A percentile compares a stretch with the other conserved stretches of the same genome.
Conservation (phyloP, 2,888 invertebrate species). For the Macrophya alboannulata region DNA sequence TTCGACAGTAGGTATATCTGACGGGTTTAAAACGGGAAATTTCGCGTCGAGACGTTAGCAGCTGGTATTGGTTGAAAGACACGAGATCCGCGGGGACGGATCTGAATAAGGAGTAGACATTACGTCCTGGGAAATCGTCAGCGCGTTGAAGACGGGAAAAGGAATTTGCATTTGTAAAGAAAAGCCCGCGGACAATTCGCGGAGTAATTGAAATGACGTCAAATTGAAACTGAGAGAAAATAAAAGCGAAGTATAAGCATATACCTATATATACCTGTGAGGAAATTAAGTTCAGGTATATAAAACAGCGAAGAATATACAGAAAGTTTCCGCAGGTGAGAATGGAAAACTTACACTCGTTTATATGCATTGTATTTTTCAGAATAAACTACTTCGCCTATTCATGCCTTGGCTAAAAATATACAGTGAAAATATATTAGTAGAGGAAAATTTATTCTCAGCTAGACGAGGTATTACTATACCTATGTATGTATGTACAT, state of each 20-base stretch:
- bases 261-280: no score
- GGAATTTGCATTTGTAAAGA: conserved; percentile 33
- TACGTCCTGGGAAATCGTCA: conserved; percentile 32
- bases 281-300: not conserved
- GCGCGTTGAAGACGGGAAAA: not conserved
- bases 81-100: conserved; percentile 13
- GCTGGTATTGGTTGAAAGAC: conserved; percentile 12
- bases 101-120: conserved; percentile 4
- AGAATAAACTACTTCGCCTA: conserved; percentile 1
- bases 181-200: conserved; percentile 33
- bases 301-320: conserved; percentile 9
- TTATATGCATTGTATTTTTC: conserved; percentile 43
- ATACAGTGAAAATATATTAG: not conserved
- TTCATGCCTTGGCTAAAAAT: not conserved
- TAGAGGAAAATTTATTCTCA: not conserved
- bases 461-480: not conserved
- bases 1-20: not conserved
- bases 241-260: not conserved
- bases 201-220: conserved; percentile 36
- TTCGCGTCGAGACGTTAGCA: not conserved
- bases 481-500: not conserved
- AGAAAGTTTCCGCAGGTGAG: not conserved
- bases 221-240: conserved; percentile 36
- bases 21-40: not conserved
- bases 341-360: conserved; percentile 44